Percentiles rank a stretch among this genome's conserved stretches.
These are phyloP conservation scores for Cyanistes caeruleus DNA, from an alignment of 2,113 vertebrate species.

Conservation along the genomic window DNA sequence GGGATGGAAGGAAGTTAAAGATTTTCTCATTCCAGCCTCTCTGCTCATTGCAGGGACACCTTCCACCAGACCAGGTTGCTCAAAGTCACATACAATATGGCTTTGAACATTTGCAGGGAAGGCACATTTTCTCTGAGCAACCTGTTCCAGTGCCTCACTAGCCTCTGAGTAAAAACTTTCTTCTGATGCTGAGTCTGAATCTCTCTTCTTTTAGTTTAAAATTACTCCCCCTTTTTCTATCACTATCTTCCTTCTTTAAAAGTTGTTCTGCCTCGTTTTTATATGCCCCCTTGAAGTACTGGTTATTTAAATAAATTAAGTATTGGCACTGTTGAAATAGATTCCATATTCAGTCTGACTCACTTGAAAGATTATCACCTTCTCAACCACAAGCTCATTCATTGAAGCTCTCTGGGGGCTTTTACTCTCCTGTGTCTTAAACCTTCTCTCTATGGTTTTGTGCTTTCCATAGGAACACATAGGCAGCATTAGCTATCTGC, in stretches of 20 bases:
- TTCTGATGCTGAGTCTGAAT: neutral
- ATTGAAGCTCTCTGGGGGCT: neutral
- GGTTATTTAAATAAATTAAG: neutral
- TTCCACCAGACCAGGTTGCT: neutral
- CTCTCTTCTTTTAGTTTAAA: neutral
- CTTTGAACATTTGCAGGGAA: neutral
- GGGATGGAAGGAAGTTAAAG: neutral
- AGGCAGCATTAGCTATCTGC: neutral
- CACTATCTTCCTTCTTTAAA: neutral
- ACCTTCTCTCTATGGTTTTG: neutral
- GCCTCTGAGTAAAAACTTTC: neutral
- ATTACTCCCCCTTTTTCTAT: neutral
- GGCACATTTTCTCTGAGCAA: neutral
- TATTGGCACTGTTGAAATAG: neutral
- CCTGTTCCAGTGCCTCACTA: neutral
- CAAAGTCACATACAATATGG: neutral
- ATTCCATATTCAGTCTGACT: neutral
- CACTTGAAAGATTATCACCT: neutral
- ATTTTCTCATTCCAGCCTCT: neutral
- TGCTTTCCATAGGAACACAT: neutral
- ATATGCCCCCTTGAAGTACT: neutral
- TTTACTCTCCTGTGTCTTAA: neutral
- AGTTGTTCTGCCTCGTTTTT: neutral
- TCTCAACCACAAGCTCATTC: neutral
- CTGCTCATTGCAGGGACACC: neutral